Evolutionary conservation across 2,113 vertebrate genomes (phyloP).

Genomic region (Oxyura jamaicensis): DNA sequence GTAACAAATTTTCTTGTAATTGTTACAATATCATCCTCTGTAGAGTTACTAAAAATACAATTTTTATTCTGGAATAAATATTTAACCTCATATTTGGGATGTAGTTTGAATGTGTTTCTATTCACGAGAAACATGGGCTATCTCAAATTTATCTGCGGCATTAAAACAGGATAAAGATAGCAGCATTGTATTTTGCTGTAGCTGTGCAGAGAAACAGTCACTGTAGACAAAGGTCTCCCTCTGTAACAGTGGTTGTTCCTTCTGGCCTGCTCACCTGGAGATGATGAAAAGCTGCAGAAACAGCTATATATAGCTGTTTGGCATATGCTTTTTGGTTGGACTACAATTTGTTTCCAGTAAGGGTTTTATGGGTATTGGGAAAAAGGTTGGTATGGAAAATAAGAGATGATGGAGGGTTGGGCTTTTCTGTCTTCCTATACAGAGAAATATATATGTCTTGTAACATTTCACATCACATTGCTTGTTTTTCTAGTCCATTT

Average conservation of each 20-base stretch:
- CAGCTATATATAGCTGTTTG: background rate
- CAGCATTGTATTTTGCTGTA: background rate
- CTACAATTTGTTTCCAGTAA: background rate
- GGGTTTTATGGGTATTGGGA: background rate
- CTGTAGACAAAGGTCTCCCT: background rate
- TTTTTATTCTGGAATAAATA: constrained; percentile 2
- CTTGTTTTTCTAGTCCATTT: background rate
- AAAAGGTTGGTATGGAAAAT: background rate
- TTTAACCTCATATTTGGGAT: background rate
- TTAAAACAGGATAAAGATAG: background rate
- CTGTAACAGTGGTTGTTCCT: background rate
- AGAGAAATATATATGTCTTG: background rate
- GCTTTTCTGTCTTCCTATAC: background rate
- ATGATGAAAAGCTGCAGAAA: background rate
- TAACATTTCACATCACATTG: background rate
- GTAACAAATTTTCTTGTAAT: background rate
- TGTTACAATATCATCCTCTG: background rate
- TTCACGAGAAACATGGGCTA: background rate
- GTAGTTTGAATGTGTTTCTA: background rate
- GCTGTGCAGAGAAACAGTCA: background rate
- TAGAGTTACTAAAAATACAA: background rate
- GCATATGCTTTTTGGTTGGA: background rate
- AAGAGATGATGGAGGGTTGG: background rate
- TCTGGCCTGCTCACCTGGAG: background rate
- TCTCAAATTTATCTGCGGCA: background rate